A percentile compares a stretch with the other conserved stretches of the same genome.
These are phyloP conservation scores for Erynnis tages DNA, from an alignment of 2,888 invertebrate species.

Conservation along the genomic window DNA sequence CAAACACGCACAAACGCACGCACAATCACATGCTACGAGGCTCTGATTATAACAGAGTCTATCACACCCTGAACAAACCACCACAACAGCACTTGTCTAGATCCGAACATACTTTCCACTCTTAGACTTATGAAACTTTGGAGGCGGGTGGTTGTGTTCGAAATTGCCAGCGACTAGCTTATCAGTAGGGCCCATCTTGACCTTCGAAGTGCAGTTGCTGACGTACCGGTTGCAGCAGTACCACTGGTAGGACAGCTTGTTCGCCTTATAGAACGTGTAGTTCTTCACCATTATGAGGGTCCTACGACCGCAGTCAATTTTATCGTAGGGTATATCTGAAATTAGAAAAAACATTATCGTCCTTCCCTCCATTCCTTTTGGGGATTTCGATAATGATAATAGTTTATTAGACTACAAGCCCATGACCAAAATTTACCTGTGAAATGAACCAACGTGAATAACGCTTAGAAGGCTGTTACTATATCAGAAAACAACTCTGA, in stretches of 20 bases:
- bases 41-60: too few species aligned
- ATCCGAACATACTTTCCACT: conserved; percentile 31
- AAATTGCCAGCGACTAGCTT: conserved; percentile 23
- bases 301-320: conserved; percentile 30
- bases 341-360: neutral
- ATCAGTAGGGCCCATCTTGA: conserved; percentile 21
- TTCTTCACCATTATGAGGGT: conserved; percentile 30
- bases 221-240: conserved; percentile 33
- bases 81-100: too few species aligned
- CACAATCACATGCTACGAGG: too few species aligned
- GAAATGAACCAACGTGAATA: too few species aligned
- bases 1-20: too few species aligned
- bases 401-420: too few species aligned
- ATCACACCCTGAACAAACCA: too few species aligned
- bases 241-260: conserved; percentile 32
- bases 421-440: too few species aligned
- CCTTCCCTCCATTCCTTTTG: too few species aligned
- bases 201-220: conserved; percentile 29
- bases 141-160: conserved; percentile 34
- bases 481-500: too few species aligned
- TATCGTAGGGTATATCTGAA: conserved; percentile 6
- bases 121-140: conserved; percentile 32
- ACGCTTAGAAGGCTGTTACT: too few species aligned
- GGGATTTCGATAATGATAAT: too few species aligned
- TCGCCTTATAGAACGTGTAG: conserved; percentile 35